These are phyloP conservation scores for Acleris holmiana DNA, from an alignment of 2,888 invertebrate genomes.

Conservation along the genomic window DNA sequence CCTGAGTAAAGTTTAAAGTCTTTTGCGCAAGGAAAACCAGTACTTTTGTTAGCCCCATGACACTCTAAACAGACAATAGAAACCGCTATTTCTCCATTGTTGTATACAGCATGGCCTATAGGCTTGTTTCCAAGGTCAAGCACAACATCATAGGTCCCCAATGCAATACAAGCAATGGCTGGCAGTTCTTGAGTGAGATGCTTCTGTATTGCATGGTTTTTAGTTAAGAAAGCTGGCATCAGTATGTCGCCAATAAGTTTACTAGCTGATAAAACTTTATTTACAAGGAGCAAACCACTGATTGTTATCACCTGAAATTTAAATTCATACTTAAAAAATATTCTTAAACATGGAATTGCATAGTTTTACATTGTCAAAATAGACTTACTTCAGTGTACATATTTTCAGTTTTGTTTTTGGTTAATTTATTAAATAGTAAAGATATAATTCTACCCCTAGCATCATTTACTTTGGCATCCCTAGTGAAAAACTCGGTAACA, in stretches of 20 bases:
- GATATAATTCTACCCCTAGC: slow-evolving; percentile 53
- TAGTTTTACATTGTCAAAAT: not conserved
- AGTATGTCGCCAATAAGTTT: slow-evolving; percentile 72
- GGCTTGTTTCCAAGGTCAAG: slow-evolving; percentile 44
- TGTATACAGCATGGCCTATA: slow-evolving; percentile 58
- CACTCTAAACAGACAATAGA: slow-evolving; percentile 66
- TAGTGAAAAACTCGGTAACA: slow-evolving; percentile 51
- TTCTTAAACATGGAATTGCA: too few relatives aligned
- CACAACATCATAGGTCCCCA: slow-evolving; percentile 56
- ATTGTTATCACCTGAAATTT: slow-evolving; percentile 67
- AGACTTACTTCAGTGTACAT: slow-evolving; percentile 53
- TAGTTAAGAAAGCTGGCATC: slow-evolving; percentile 69
- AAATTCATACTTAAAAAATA: slow-evolving; percentile 5
- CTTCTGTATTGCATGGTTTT: slow-evolving; percentile 59
- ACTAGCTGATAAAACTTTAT: slow-evolving; percentile 63
- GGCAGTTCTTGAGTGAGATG: slow-evolving; percentile 57
- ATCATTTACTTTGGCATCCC: slow-evolving; percentile 48
- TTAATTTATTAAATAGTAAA: slow-evolving; percentile 48
- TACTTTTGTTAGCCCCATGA: slow-evolving; percentile 47
- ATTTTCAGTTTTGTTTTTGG: slow-evolving; percentile 51
- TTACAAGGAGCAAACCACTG: slow-evolving; percentile 64
- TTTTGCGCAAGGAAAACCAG: slow-evolving; percentile 42
- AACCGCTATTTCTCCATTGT: slow-evolving; percentile 52
- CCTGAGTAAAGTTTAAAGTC: slow-evolving; percentile 52
- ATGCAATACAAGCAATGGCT: slow-evolving; percentile 65